These are phyloP conservation scores for Mesitornis unicolor DNA, from an alignment of 2,113 vertebrate genomes.

Conservation along the genomic window DNA sequence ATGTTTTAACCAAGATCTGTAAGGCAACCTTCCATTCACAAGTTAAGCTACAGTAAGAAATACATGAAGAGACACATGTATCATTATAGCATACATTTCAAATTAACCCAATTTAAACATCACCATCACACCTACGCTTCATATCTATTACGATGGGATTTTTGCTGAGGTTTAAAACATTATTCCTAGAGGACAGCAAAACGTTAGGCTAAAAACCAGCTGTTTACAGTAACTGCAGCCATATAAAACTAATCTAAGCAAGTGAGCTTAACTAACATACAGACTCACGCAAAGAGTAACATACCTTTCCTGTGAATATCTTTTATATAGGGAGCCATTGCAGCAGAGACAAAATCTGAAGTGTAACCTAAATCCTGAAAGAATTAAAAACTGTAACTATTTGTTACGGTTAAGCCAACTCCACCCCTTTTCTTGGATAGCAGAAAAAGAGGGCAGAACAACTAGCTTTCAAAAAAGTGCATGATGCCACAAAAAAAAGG, in stretches of 20 bases:
- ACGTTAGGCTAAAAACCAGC: rapidly evolving
- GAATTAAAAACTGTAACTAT: neutral
- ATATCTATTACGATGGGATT: rapidly evolving
- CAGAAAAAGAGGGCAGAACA: neutral
- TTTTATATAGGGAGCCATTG: slow-evolving; percentile 82
- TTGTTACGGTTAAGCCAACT: neutral
- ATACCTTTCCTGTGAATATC: slow-evolving; percentile 85
- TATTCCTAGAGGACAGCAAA: neutral
- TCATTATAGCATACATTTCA: neutral
- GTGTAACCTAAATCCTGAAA: slow-evolving; percentile 81
- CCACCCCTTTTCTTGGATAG: neutral
- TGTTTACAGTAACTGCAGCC: neutral
- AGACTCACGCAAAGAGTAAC: neutral
- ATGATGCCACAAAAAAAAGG: rapidly evolving
- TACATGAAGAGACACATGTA: rapidly evolving
- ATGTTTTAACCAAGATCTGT: rapidly evolving
- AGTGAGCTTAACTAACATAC: neutral
- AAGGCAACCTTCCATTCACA: neutral
- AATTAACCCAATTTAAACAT: neutral
- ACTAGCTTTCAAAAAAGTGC: rapidly evolving
- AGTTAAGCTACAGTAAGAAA: neutral
- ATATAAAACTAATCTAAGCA: neutral
- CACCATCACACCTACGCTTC: neutral
- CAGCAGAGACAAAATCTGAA: slow-evolving; percentile 83
- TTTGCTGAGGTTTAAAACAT: neutral